Base-by-base conservation (phyloP, 2,888 invertebrate species). In the Ischnus inquisitorius region DNA sequence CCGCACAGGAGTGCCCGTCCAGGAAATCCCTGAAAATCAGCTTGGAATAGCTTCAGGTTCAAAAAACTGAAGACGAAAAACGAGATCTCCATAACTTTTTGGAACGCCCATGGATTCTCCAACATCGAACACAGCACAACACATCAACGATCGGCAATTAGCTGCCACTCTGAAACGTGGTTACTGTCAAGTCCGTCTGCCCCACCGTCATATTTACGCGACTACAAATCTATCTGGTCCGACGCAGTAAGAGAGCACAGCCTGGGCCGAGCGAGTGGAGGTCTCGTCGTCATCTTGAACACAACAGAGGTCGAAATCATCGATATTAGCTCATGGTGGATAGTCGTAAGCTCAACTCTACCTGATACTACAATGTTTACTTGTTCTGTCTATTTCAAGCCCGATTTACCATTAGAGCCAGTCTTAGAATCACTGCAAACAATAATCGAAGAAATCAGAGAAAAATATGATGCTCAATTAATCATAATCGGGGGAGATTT, bases 71-170 rank as follows among this genome's bases (percentile, higher is more conserved):
- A 0, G n/a, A 57, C 28, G 3, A 57, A 43, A 34, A 2, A 8
- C 14, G 75, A 65, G 16, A 43, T 48, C 28, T 16, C 75, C 4
- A 1, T 76, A 3, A 43, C 14, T 16, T 76, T 76, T 19, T 76
- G 75, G 75, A 76, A 76, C 34, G 65, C 25, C 12, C 75, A 65
- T 25, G 75, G 75, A 2, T 76, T 76, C 54, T 64, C 65, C 10
- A 75, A 75, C 48, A 43, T 41, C 12, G 54, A 72, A n/a, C 57
- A 60, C 22, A 54, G 39, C 19, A 3, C 3, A 1, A 16, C 8
- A 12, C 43, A 54, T 14, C n/a, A 14, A 16, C 34, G n/a, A n/a
- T 74, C 72, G 3, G 57, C 34, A 14, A 57, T 72, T 28, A 22
- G 14, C 5, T 72, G 60, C 62, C 39, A 57, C 14, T 57, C 39